Evolutionary conservation across 2,113 vertebrate genomes (phyloP).

Genomic region (Paralichthys olivaceus): DNA sequence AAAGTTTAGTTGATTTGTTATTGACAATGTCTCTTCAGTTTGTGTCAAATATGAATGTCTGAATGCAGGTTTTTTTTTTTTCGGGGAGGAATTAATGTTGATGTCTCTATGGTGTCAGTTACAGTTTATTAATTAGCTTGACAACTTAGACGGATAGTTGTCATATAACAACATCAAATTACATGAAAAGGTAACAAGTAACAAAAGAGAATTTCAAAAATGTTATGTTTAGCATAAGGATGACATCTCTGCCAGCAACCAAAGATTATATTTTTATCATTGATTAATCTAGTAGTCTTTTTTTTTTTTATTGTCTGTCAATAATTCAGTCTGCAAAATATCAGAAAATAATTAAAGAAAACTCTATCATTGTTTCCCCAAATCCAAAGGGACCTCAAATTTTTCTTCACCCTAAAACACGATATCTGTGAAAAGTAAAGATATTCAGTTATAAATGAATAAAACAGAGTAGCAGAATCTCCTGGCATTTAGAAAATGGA

Average conservation of each 20-base stretch:
- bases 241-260: too few relatives aligned
- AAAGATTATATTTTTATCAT: too few relatives aligned
- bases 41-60: slow-evolving; percentile 18
- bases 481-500: not conserved
- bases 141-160: not conserved
- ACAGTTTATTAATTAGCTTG: not conserved
- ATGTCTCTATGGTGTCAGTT: not conserved
- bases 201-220: too few relatives aligned
- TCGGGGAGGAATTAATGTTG: not conserved
- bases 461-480: not conserved
- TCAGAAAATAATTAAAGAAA: too few relatives aligned
- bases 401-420: not conserved
- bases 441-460: not conserved
- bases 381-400: too few relatives aligned
- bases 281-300: too few relatives aligned
- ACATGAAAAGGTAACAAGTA: not conserved
- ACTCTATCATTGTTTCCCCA: too few relatives aligned
- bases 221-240: too few relatives aligned
- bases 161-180: not conserved
- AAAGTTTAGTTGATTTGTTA: slow-evolving; percentile 31
- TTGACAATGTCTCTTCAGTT: slow-evolving; percentile 18
- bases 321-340: too few relatives aligned
- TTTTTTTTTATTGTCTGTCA: too few relatives aligned
- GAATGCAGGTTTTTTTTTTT: slow-evolving; percentile 1
- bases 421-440: not conserved